A percentile compares a stretch with the other conserved stretches of the same genome.
Evolutionary conservation across 2,888 invertebrate species (phyloP).

Genomic region (Muschampia plurimacula): DNA sequence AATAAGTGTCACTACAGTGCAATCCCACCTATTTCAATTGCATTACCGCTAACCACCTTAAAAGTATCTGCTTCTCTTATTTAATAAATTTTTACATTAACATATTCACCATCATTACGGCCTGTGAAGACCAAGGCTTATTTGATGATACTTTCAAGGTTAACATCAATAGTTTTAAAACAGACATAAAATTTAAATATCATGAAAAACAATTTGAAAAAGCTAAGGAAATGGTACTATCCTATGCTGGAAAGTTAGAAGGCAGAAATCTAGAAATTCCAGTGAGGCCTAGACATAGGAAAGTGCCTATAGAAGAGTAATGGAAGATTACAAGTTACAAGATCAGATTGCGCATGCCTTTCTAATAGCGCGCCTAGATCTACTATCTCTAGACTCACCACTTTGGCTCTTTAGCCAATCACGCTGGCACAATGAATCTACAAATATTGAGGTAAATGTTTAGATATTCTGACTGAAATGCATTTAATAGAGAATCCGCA

Average conservation of each 20-base stretch:
- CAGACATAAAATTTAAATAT: constrained; percentile 16
- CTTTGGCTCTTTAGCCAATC: constrained; percentile 84
- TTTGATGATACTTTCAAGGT: constrained; percentile 43
- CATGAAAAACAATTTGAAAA: constrained; percentile 20
- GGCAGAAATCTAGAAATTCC: constrained; percentile 24
- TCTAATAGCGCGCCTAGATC: constrained; percentile 78
- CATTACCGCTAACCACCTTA: constrained; percentile 36
- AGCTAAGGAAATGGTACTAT: constrained; percentile 32
- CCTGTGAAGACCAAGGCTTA: not conserved
- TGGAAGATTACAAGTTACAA: constrained; percentile 56
- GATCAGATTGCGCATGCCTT: constrained; percentile 68
- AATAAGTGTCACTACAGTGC: constrained; percentile 59
- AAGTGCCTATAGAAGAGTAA: constrained; percentile 54
- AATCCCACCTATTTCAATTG: constrained; percentile 44
- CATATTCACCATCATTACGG: not conserved
- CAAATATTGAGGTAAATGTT: constrained; percentile 56
- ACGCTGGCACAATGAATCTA: constrained; percentile 85
- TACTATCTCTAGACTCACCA: constrained; percentile 83
- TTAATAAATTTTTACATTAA: not conserved
- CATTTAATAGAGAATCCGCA: constrained; percentile 5
- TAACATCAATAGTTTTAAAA: constrained; percentile 30
- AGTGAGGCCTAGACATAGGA: constrained; percentile 28
- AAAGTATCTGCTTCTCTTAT: constrained; percentile 40
- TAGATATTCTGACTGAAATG: constrained; percentile 32
- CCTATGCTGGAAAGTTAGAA: constrained; percentile 32